A percentile compares a stretch with the other conserved stretches of the same genome.
These are phyloP conservation scores for Neodiprion lecontei DNA, from an alignment of 1,140 invertebrate genomes.

Conservation along the genomic window DNA sequence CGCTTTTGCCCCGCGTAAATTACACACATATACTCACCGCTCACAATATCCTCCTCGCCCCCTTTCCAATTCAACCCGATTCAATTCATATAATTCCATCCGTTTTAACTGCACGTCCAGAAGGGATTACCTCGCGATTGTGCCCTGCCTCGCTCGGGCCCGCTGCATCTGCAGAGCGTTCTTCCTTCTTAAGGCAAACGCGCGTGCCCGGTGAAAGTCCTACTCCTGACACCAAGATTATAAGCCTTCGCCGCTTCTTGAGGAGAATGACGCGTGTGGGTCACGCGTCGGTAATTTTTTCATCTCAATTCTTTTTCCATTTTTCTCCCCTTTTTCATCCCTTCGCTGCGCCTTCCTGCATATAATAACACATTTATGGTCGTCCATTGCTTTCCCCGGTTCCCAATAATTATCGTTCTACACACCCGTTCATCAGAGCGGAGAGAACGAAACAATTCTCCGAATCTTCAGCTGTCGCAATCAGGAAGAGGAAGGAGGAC, in stretches of 20 bases:
- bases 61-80: constrained; percentile 51
- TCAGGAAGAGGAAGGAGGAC: not conserved
- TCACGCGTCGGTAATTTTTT: not conserved
- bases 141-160: constrained; percentile 19
- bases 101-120: constrained; percentile 53
- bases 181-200: not conserved
- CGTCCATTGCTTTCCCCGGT: too few relatives aligned
- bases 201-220: constrained; percentile 30
- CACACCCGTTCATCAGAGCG: too few relatives aligned
- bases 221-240: constrained; percentile 40
- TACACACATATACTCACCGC: not conserved
- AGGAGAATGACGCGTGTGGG: constrained; percentile 12
- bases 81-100: constrained; percentile 57
- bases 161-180: not conserved
- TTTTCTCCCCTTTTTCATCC: too few relatives aligned
- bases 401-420: too few relatives aligned
- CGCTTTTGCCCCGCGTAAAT: constrained; percentile 5
- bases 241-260: constrained; percentile 37
- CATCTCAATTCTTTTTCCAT: too few relatives aligned
- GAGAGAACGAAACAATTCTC: too few relatives aligned
- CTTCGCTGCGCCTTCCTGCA: too few relatives aligned
- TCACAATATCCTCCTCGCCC: not conserved
- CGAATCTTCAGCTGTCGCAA: not conserved
- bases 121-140: constrained; percentile 54
- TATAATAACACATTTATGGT: too few relatives aligned